A percentile compares a stretch with the other conserved stretches of the same genome.
These are phyloP conservation scores for Agrochola lychnidis DNA, from an alignment of 2,888 invertebrate genomes.

Conservation along the genomic window DNA sequence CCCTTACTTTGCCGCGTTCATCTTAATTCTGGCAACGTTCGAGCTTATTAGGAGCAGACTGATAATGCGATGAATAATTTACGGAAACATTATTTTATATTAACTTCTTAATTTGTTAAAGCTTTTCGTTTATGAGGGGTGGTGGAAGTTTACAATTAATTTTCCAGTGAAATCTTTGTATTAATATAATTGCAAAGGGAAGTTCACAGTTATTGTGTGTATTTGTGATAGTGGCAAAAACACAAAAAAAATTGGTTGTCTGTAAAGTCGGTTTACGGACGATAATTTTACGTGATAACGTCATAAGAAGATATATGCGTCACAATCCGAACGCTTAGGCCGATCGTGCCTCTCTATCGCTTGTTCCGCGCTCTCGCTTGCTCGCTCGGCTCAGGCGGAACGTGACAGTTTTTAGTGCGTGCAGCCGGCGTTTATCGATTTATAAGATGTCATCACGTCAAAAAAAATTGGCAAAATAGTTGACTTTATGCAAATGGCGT, in stretches of 20 bases:
- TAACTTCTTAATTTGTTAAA: constrained; percentile 62
- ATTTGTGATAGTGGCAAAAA: too few relatives aligned
- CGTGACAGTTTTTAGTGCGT: too few relatives aligned
- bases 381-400: too few relatives aligned
- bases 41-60: constrained; percentile 58
- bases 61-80: constrained; percentile 64
- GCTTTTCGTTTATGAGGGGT: constrained; percentile 44
- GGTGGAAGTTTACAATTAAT: constrained; percentile 17
- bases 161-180: constrained; percentile 6
- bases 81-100: constrained; percentile 61
- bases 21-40: constrained; percentile 64
- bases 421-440: too few relatives aligned
- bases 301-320: too few relatives aligned
- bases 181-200: constrained; percentile 15
- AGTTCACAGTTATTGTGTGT: neutral
- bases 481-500: neutral
- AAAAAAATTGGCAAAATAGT: neutral
- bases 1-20: constrained; percentile 58
- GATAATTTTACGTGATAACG: too few relatives aligned
- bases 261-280: too few relatives aligned
- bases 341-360: too few relatives aligned
- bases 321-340: too few relatives aligned
- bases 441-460: too few relatives aligned
- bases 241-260: too few relatives aligned
- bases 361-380: too few relatives aligned